Conservation (phyloP, 2,797 vertebrate genomes). For the Gallinago stenura region DNA sequence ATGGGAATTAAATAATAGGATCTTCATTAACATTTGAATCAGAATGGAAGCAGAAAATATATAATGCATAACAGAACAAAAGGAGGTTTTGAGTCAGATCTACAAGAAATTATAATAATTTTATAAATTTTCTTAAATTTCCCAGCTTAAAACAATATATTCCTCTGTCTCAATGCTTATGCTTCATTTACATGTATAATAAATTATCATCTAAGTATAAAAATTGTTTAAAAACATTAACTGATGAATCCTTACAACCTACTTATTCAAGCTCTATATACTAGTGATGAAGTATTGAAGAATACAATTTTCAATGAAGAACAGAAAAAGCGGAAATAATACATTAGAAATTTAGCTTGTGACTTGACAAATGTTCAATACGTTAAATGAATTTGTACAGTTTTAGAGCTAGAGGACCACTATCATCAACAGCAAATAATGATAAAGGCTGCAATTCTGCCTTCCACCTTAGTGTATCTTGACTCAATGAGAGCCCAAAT, state of each 20-base stretch:
- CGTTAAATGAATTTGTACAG: background rate
- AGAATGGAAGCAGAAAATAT: background rate
- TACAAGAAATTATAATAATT: background rate
- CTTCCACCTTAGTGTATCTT: background rate
- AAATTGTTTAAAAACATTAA: background rate
- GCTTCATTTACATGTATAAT: background rate
- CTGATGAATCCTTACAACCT: background rate
- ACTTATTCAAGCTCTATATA: background rate
- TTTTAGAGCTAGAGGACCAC: background rate
- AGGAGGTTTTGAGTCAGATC: fast-evolving
- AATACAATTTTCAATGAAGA: background rate
- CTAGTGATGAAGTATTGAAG: background rate
- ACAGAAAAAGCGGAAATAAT: background rate
- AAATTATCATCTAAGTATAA: background rate
- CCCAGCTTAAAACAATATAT: background rate
- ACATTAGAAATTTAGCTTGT: background rate
- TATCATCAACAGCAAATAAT: background rate
- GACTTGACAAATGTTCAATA: background rate
- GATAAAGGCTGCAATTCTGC: background rate
- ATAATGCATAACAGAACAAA: background rate
- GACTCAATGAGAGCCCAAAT: background rate
- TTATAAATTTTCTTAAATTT: background rate
- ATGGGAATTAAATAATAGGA: background rate
- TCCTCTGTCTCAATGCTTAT: background rate
- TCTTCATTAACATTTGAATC: background rate